phyloP scores from a whole-genome alignment of 2,113 vertebrate species.

The Microtus richardsoni region DNA sequence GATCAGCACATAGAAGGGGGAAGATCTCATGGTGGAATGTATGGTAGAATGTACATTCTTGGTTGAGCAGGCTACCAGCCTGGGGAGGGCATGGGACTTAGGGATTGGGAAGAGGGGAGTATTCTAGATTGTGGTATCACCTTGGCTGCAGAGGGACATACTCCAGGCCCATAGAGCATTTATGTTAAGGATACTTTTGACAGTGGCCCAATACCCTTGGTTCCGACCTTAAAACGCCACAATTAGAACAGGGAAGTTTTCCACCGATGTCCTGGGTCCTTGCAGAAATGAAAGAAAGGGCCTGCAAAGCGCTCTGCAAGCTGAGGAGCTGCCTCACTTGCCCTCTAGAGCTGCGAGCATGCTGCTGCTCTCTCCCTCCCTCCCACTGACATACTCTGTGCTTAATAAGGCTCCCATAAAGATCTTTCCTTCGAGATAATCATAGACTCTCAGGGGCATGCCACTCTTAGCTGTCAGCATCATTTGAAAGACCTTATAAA shows the following conservation, averaged over 20 bases:
- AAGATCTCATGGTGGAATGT: neutral
- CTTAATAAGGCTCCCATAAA: slow-evolving; percentile 83
- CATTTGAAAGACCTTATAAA: slow-evolving; percentile 82
- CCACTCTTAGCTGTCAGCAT: slow-evolving; percentile 80
- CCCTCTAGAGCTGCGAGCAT: slow-evolving; percentile 76
- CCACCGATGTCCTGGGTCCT: neutral
- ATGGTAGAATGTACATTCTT: neutral
- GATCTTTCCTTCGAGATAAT: slow-evolving; percentile 64
- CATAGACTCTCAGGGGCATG: slow-evolving; percentile 74
- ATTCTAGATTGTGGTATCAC: neutral
- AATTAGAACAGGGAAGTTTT: neutral
- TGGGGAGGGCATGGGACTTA: neutral
- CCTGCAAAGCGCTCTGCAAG: slow-evolving; percentile 69
- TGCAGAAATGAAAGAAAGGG: slow-evolving; percentile 51
- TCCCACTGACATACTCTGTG: slow-evolving; percentile 82
- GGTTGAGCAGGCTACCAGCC: neutral
- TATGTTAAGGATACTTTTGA: neutral
- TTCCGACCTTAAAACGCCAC: neutral
- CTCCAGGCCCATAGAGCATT: neutral
- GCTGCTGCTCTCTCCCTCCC: slow-evolving; percentile 73
- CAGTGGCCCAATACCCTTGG: neutral
- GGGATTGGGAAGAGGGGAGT: neutral
- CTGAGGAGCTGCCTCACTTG: slow-evolving; percentile 79
- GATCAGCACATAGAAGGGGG: neutral
- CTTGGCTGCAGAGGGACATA: neutral